Conservation (phyloP, 1,140 invertebrate species). For the Tetramorium parvispinum region DNA sequence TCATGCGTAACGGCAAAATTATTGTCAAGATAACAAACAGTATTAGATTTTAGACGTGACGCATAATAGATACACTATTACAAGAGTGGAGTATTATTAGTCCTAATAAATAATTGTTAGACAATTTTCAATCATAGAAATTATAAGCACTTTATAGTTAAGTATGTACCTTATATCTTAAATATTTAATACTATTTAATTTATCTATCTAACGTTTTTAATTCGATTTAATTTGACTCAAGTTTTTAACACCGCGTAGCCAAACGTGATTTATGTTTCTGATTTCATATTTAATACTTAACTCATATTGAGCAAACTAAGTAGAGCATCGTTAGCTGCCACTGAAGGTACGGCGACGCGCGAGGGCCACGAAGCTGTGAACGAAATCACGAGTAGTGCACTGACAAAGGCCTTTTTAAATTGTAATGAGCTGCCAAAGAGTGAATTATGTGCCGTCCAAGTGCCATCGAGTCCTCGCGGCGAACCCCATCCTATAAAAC, state of each 20-base stretch:
- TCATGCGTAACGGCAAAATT: constrained; percentile 19
- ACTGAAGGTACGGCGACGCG: constrained; percentile 23
- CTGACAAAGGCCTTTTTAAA: constrained; percentile 84
- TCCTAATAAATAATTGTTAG: not conserved
- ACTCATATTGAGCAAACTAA: not conserved
- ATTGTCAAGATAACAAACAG: constrained; percentile 1
- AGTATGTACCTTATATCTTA: not conserved
- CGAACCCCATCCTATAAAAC: constrained; percentile 73
- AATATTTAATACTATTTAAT: not conserved
- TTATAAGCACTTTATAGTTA: not conserved
- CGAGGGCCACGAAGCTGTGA: constrained; percentile 51
- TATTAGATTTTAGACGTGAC: not conserved
- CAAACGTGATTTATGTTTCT: not conserved
- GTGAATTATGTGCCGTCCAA: constrained; percentile 85
- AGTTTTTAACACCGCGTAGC: not conserved
- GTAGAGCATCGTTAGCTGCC: not conserved
- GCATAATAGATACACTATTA: not conserved
- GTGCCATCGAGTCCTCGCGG: constrained; percentile 80
- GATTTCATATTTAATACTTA: not conserved
- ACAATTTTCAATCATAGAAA: not conserved
- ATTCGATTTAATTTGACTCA: not conserved
- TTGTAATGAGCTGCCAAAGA: constrained; percentile 86
- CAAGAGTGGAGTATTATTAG: not conserved
- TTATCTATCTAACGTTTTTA: not conserved
- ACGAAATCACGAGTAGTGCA: constrained; percentile 73